Base-by-base conservation (phyloP, 2,113 vertebrate genomes). In the Pollachius pollachius region DNA sequence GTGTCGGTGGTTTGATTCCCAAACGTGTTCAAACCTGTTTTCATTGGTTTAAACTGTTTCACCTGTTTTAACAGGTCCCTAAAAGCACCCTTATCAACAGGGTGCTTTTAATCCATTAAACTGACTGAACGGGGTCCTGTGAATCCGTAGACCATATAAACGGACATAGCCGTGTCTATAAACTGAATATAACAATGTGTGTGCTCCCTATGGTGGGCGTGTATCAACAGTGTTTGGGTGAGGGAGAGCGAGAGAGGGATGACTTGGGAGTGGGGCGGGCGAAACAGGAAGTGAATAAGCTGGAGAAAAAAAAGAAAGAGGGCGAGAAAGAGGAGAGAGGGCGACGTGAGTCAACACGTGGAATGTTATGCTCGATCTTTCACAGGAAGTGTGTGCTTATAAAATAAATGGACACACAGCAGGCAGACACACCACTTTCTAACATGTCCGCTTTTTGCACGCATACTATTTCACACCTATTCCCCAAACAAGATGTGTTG, bases 331-430 rank as follows among this genome's bases (percentile, higher is more conserved):
- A 27, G 56, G 54, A 4, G 70, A 37, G 54, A 48, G 25, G 23
- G 62, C 37, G 79, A 74, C 63, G 72, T 84, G 86, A 87, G 74
- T 86, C 83, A 84, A 18, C 21, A n/a, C 37, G 59, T n/a, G 63
- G 76, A 84, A 81, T 83, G 78, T 77, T 78, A 66, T 67, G 63
- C 30, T 30, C 68, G 54, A 64, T 58, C n/a, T 69, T 64, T 74
- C 65, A 76, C 74, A 75, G 88, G 83, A 86, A 80, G 70, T 18
- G 56, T n/a, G 56, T 63, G 7, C 30, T 21, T 62, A 30, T n/a
- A 34, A 62, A 16, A 3, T 37, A 64, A 57, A 54, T 52, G 71
- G 11, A 34, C 41, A 54, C 23, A 5, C 7, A 17, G 16, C 30
- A 23, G 8, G 41, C 54, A 25, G 19, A 70, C 13, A 56, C 52